Conservation (phyloP, 2,888 invertebrate genomes). For the Sminthurides aquaticus region DNA sequence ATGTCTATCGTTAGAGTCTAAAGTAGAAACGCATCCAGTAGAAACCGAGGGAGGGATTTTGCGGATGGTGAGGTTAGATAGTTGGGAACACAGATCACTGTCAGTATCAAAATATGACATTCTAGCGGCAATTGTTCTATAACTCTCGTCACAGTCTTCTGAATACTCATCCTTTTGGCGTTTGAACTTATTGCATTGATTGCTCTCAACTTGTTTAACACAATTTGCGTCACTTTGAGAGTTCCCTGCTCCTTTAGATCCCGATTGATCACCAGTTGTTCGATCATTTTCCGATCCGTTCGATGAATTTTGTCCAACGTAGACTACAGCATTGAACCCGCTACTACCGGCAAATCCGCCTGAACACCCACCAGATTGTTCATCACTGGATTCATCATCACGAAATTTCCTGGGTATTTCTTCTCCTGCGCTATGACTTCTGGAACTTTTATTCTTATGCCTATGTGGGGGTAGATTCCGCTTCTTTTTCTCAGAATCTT, state of each 20-base stretch:
- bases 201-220: slow-evolving; percentile 6
- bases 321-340: slow-evolving; percentile 17
- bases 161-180: not conserved
- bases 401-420: slow-evolving; percentile 17
- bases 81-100: slow-evolving; percentile 17
- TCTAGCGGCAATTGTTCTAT: slow-evolving; percentile 10
- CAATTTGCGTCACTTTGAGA: slow-evolving; percentile 7
- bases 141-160: slow-evolving; percentile 12
- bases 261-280: slow-evolving; percentile 5
- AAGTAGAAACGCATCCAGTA: slow-evolving; percentile 14
- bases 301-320: slow-evolving; percentile 13
- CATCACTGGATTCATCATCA: slow-evolving; percentile 75
- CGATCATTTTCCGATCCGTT: slow-evolving; percentile 10
- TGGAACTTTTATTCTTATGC: slow-evolving; percentile 19
- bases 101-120: slow-evolving; percentile 20
- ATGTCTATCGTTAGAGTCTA: slow-evolving; percentile 12
- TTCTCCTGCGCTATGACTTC: slow-evolving; percentile 8
- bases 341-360: slow-evolving; percentile 47
- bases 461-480: slow-evolving; percentile 15
- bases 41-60: slow-evolving; percentile 18
- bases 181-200: slow-evolving; percentile 5
- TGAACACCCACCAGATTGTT: slow-evolving; percentile 57
- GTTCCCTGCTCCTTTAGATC: slow-evolving; percentile 10
- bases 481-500: slow-evolving; percentile 33
- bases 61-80: slow-evolving; percentile 16